Percentiles rank a stretch among this genome's conserved stretches.
Conservation (phyloP, 2,797 vertebrate genomes). For the Cyclopterus lumpus region DNA sequence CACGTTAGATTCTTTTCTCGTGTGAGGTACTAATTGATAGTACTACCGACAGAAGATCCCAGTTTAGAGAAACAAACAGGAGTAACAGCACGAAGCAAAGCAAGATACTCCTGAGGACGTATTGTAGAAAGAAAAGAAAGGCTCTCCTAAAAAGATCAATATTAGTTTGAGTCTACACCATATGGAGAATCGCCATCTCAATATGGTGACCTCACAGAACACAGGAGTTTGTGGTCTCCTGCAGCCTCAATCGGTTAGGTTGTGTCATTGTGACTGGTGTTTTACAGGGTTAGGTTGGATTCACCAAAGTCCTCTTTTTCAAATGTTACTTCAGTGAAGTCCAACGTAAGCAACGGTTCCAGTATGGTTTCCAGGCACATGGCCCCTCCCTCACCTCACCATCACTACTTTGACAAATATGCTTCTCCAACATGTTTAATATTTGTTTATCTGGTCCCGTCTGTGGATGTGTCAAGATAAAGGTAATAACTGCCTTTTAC, state of each 20-base stretch:
- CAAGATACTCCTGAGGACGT: neutral
- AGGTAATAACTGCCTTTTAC: conserved; percentile 52
- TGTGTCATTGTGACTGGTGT: neutral
- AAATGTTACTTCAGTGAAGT: conserved; percentile 19
- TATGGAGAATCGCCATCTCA: neutral
- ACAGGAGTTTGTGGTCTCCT: neutral
- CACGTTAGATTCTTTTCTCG: neutral
- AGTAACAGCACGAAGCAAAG: neutral
- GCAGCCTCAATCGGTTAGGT: neutral
- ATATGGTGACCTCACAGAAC: neutral
- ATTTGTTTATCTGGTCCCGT: conserved; percentile 52
- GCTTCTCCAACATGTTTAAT: conserved; percentile 49
- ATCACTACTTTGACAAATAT: conserved; percentile 37
- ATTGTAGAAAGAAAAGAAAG: neutral
- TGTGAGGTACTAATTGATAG: neutral
- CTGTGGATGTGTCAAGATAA: conserved; percentile 52
- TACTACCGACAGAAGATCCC: neutral
- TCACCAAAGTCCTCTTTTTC: neutral
- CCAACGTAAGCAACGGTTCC: conserved; percentile 32
- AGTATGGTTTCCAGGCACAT: conserved; percentile 33
- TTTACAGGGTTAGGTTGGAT: neutral
- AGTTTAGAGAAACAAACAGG: neutral
- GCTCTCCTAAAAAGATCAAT: too few species aligned
- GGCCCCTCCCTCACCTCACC: conserved; percentile 18
- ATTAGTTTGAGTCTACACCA: neutral